A percentile compares a stretch with the other conserved stretches of the same genome.
These are phyloP conservation scores for Melanitta fusca DNA, from an alignment of 2,797 vertebrate species.

Conservation along the genomic window DNA sequence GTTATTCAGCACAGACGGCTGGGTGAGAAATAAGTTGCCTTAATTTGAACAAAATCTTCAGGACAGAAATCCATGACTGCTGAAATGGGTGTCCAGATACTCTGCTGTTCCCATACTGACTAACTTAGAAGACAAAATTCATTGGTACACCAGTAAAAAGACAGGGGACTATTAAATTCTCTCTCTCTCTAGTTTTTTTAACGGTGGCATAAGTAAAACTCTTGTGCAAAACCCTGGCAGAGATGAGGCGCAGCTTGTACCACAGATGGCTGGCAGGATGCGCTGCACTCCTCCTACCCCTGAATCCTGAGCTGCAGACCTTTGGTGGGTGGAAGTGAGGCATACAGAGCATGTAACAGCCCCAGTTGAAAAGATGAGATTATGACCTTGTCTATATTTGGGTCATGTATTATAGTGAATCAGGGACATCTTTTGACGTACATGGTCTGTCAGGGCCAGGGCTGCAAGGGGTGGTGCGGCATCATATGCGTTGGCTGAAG, in stretches of 20 bases:
- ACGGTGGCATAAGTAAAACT: background rate
- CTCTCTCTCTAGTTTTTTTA: rapidly evolving
- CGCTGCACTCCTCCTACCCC: background rate
- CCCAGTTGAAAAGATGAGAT: background rate
- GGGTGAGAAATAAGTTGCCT: slow-evolving; percentile 2
- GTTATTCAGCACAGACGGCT: slow-evolving; percentile 28
- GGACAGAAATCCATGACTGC: background rate
- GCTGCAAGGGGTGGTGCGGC: background rate
- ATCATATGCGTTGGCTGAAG: rapidly evolving
- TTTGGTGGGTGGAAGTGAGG: background rate
- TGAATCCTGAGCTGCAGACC: background rate
- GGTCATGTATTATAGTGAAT: background rate
- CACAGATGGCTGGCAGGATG: background rate
- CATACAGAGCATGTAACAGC: background rate
- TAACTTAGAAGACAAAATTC: background rate
- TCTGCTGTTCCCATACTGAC: background rate
- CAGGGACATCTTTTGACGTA: background rate
- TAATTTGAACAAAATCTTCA: slow-evolving; percentile 50
- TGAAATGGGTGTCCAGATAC: slow-evolving; percentile 4
- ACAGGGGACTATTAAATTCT: background rate
- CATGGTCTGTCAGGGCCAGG: background rate
- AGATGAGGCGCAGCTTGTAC: background rate
- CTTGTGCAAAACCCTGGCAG: background rate
- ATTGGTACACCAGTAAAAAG: background rate
- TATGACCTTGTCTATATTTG: background rate